Evolutionary conservation across 2,797 vertebrate genomes (phyloP).

Genomic region (Silurus lanzhouensis): DNA sequence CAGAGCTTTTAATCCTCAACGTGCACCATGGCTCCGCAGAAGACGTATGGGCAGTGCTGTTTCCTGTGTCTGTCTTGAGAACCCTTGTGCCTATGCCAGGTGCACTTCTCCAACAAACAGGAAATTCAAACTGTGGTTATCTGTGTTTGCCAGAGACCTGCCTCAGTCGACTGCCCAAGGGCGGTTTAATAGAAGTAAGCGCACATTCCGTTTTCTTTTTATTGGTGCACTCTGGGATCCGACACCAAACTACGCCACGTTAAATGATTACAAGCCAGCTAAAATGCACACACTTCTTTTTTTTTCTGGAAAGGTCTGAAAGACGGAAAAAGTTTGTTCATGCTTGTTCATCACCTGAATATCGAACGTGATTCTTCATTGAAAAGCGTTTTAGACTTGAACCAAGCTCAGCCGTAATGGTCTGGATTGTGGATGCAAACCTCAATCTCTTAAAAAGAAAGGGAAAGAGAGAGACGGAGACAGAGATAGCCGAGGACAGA

Average conservation of each 20-base stretch:
- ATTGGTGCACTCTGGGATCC: background rate
- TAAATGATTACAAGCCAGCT: background rate
- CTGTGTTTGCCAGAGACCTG: constrained; percentile 9
- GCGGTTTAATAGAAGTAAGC: background rate
- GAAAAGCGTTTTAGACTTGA: background rate
- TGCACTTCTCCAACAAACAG: background rate
- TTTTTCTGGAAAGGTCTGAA: background rate
- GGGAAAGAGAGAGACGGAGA: constrained; percentile 16
- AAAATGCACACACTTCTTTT: background rate
- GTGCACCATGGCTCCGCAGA: background rate
- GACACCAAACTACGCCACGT: background rate
- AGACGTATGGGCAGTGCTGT: background rate
- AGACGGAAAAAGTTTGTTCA: background rate
- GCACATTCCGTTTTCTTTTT: background rate
- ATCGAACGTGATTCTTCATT: background rate
- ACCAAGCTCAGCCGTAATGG: background rate
- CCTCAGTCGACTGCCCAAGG: background rate
- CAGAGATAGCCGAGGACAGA: constrained; percentile 43
- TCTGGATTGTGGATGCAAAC: background rate
- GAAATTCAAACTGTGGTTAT: constrained; percentile 9
- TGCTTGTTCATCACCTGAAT: background rate
- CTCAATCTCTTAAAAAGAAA: background rate
- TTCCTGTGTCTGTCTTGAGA: background rate
- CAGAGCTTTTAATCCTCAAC: constrained; percentile 4
- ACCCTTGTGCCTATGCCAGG: background rate